phyloP scores from a whole-genome alignment of 2,888 invertebrate genomes.

The Neocrepidodera transversa region DNA sequence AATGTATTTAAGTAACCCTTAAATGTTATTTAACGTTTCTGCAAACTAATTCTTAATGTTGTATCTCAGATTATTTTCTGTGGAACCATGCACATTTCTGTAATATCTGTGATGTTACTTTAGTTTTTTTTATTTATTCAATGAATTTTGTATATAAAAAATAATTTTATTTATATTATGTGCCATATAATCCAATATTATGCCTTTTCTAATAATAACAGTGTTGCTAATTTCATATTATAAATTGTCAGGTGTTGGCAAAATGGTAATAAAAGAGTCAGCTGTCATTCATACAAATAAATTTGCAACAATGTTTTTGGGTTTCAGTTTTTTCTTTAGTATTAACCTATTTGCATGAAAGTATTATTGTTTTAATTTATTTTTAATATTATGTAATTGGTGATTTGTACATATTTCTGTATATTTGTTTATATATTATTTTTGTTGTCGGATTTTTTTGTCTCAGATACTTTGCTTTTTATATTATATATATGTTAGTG shows the following conservation, averaged over 20 bases:
- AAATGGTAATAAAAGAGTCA: too few relatives aligned
- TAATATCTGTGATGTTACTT: conserved; percentile 47
- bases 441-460: conserved; percentile 37
- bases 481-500: conserved; percentile 48
- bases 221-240: background rate
- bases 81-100: conserved; percentile 44
- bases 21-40: background rate
- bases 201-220: background rate
- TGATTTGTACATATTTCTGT: conserved; percentile 37
- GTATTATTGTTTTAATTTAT: background rate
- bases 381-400: background rate
- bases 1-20: background rate
- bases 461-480: conserved; percentile 41
- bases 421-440: conserved; percentile 40
- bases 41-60: background rate
- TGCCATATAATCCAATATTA: conserved; percentile 2
- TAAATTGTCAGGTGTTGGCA: background rate
- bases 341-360: background rate
- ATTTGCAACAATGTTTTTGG: background rate
- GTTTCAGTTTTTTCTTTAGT: background rate
- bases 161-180: background rate
- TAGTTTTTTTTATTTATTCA: conserved; percentile 40
- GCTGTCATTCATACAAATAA: too few relatives aligned
- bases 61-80: background rate
- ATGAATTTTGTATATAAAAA: conserved; percentile 19